Percentiles rank a stretch among this genome's conserved stretches.
These are phyloP conservation scores for Engraulis encrasicolus DNA, from an alignment of 2,113 vertebrate genomes.

Conservation along the genomic window DNA sequence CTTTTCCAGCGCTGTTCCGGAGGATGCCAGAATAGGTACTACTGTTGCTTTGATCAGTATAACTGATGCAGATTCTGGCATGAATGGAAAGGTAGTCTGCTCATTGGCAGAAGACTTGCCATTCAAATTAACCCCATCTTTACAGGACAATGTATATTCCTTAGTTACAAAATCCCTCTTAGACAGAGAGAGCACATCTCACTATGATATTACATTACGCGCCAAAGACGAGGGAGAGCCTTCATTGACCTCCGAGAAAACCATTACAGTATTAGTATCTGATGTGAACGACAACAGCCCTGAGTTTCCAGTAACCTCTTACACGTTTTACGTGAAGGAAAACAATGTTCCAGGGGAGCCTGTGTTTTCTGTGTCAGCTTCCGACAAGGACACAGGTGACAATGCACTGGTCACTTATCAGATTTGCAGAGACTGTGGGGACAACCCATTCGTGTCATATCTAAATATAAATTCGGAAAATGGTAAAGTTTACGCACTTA, in stretches of 20 bases:
- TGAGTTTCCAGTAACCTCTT: conserved; percentile 49
- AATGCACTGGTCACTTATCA: conserved; percentile 61
- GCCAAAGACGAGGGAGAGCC: conserved; percentile 60
- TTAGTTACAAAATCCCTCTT: conserved; percentile 50
- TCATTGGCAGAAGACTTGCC: conserved; percentile 60
- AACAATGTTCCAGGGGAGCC: conserved; percentile 57
- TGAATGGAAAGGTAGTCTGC: conserved; percentile 68
- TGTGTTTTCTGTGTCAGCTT: conserved; percentile 57
- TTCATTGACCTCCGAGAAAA: conserved; percentile 42
- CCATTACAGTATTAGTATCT: conserved; percentile 54
- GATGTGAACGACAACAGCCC: conserved; percentile 70
- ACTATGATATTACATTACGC: conserved; percentile 54
- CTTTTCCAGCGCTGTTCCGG: conserved; percentile 77
- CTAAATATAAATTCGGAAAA: conserved; percentile 67
- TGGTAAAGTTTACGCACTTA: conserved; percentile 59
- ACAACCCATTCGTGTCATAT: conserved; percentile 35
- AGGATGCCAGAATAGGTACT: conserved; percentile 59
- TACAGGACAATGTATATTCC: conserved; percentile 59
- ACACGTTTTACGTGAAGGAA: conserved; percentile 57
- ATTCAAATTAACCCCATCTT: conserved; percentile 53
- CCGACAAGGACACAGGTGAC: conserved; percentile 50
- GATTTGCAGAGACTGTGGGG: conserved; percentile 46
- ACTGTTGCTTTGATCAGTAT: conserved; percentile 61
- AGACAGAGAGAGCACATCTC: conserved; percentile 56
- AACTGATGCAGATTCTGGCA: conserved; percentile 59